A percentile compares a stretch with the other conserved stretches of the same genome.
Conservation (phyloP, 2,888 invertebrate species). For the Athrips mouffetella region DNA sequence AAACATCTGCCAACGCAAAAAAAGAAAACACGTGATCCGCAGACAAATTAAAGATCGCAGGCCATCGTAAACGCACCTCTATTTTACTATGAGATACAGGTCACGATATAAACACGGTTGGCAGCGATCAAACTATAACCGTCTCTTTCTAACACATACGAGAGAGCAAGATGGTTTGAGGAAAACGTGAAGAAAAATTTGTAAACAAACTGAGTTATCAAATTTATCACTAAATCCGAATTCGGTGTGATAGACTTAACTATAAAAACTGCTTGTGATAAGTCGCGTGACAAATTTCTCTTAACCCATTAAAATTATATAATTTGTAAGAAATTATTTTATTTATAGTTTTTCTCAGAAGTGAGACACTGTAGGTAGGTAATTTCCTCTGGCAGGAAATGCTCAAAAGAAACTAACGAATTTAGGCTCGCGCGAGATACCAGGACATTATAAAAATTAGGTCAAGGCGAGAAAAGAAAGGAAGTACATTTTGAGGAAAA, state of each 20-base stretch:
- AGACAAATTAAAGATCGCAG: too few species aligned
- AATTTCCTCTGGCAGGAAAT: not conserved
- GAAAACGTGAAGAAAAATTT: slow-evolving; percentile 64
- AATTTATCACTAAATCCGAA: slow-evolving; percentile 13
- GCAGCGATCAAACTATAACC: slow-evolving; percentile 38
- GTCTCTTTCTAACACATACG: slow-evolving; percentile 21
- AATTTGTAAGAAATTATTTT: too few species aligned
- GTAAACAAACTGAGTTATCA: slow-evolving; percentile 47
- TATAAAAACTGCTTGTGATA: not conserved
- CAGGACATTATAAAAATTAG: slow-evolving; percentile 5
- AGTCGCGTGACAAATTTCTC: too few species aligned
- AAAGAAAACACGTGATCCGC: not conserved
- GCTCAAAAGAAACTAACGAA: not conserved
- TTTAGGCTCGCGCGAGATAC: not conserved
- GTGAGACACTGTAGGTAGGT: too few species aligned
- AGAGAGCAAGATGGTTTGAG: slow-evolving; percentile 59
- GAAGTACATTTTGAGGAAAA: not conserved
- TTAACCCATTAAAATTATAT: too few species aligned
- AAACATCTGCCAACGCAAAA: not conserved
- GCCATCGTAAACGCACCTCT: slow-evolving; percentile 34
- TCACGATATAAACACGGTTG: slow-evolving; percentile 50
- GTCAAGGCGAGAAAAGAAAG: not conserved
- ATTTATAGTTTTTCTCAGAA: too few species aligned
- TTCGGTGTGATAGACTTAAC: slow-evolving; percentile 1
- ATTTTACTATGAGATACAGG: slow-evolving; percentile 34